A percentile compares a stretch with the other conserved stretches of the same genome.
Conservation (phyloP, 1,140 invertebrate species). For the Apis dorsata region DNA sequence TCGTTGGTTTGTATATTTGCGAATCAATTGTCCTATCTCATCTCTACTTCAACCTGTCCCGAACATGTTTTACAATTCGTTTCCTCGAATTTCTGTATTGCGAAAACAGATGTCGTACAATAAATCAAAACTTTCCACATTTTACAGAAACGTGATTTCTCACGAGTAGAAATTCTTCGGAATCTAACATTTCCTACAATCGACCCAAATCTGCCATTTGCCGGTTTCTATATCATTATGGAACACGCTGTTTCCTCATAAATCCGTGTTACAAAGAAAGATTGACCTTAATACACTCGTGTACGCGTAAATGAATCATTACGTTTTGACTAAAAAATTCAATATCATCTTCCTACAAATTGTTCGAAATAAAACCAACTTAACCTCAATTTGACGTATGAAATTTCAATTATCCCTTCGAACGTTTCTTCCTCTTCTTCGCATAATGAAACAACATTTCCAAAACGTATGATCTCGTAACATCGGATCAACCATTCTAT, state of each 20-base stretch:
- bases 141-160: slow-evolving; percentile 33
- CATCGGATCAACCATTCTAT: neutral
- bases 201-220: neutral
- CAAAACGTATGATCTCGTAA: neutral
- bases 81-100: slow-evolving; percentile 7
- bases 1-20: neutral
- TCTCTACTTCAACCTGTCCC: too few relatives aligned
- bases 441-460: slow-evolving; percentile 16
- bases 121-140: slow-evolving; percentile 34
- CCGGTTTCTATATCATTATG: neutral
- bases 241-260: too few relatives aligned
- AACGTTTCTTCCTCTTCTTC: too few relatives aligned
- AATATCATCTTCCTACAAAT: too few relatives aligned
- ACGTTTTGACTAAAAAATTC: neutral
- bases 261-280: neutral
- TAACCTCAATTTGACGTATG: too few relatives aligned
- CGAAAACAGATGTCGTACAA: neutral
- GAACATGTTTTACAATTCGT: neutral
- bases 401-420: neutral
- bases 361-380: too few relatives aligned
- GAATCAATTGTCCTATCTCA: neutral
- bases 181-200: neutral
- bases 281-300: neutral
- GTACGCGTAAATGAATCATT: neutral
- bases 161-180: slow-evolving; percentile 5